Base-by-base conservation (phyloP, 92 coral and sea anemone species). In the Desmophyllum pertusum region DNA sequence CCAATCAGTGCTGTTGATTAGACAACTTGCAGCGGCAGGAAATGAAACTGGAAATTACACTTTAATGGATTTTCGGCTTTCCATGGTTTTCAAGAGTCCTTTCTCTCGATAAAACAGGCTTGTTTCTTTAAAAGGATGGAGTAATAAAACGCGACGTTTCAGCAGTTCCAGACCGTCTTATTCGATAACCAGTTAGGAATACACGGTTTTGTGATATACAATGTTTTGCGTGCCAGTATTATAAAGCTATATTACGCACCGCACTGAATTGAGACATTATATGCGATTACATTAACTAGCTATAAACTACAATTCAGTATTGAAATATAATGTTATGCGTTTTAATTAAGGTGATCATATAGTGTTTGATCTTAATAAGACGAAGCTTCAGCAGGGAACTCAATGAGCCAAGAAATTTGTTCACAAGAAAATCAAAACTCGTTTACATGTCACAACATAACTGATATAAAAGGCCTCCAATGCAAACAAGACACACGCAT, bases 21-120 rank as follows among this genome's bases (percentile, higher is more conserved):
- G 65, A 80, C 29, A 75, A 30, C 63, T 51, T 33, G 25, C 38
- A 23, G 30, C 14, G 3, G 36, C 68, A 52, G 84, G 84, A 80
- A 80, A 80, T 80, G 45, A 80, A 80, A 6, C 11, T 36, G 65
- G 83, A 78, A 64, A 50, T 80, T 50, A 17, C 40, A 23, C 35
- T 50, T 21, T 18, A 42, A 80, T 80, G 84, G 41, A n/a, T 48
- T 74, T 74, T 27, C n/a, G 61, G 59, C 21, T 30, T 74, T 74
- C 18, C 35, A 14, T 19, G 51, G 65, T 19, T 63, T 43, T 66
- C 19, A 4, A 19, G 36, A 38, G 9, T 40, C 65, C 38, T 18
- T 51, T 25, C 23, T 61, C 9, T 3, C 29, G 45, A 65, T 45
- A 33, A 21, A 10, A 29, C 15, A 6, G 10, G 5, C 31, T 57